Evolutionary conservation across 2,113 vertebrate genomes (phyloP).

Genomic region (Telmatochromis sp.): DNA sequence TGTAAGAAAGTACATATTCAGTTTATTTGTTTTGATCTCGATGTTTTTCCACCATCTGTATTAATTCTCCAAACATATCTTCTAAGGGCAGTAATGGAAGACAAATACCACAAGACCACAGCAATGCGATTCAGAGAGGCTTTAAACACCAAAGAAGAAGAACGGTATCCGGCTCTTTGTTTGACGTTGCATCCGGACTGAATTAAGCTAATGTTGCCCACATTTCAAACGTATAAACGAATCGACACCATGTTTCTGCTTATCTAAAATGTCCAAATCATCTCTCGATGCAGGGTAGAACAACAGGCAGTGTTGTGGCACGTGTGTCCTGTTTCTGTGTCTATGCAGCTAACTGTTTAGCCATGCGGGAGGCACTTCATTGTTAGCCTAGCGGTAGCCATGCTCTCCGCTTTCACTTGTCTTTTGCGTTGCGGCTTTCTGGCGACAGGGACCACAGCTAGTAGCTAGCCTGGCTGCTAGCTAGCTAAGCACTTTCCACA

Average conservation of each 20-base stretch:
- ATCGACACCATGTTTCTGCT: background rate
- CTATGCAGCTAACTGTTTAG: background rate
- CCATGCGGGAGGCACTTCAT: background rate
- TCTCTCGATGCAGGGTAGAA: background rate
- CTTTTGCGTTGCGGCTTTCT: slow-evolving; percentile 21
- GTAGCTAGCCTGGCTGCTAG: slow-evolving; percentile 23
- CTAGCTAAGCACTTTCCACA: background rate
- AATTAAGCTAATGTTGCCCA: slow-evolving; percentile 11
- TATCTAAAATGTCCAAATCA: background rate
- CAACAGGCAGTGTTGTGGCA: background rate
- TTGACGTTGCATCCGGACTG: slow-evolving; percentile 47
- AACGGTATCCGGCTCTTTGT: background rate
- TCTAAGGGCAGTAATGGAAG: background rate
- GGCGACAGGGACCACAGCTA: slow-evolving; percentile 16
- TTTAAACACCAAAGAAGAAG: background rate
- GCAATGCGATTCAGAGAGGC: background rate
- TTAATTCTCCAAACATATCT: background rate
- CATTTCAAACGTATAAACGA: slow-evolving; percentile 4
- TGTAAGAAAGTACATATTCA: background rate
- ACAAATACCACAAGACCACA: background rate
- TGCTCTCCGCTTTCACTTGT: slow-evolving; percentile 37
- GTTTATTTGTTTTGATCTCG: background rate
- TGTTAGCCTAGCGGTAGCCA: slow-evolving; percentile 57
- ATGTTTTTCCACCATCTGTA: background rate
- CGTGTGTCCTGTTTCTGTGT: background rate